Evolutionary conservation across 2,888 invertebrate genomes (phyloP).

Genomic region (Drosophila melanocephala): DNA sequence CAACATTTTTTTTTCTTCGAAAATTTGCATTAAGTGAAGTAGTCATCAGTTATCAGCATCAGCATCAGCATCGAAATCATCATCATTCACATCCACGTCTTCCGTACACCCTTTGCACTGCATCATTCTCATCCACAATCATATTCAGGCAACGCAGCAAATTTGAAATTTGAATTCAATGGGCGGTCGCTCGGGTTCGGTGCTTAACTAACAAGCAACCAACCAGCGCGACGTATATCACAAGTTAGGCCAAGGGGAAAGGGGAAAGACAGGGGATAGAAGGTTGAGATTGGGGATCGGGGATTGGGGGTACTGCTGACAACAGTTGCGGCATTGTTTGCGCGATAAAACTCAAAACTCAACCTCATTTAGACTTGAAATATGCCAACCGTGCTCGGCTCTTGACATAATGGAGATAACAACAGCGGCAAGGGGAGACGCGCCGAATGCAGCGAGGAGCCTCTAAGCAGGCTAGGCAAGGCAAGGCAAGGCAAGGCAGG

Average conservation of each 20-base stretch:
- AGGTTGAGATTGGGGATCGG: neutral
- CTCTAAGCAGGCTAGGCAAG: neutral
- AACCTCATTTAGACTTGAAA: slow-evolving; percentile 76
- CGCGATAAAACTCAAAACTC: slow-evolving; percentile 75
- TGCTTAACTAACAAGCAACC: slow-evolving; percentile 47
- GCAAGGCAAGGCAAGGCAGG: neutral
- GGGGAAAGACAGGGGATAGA: neutral
- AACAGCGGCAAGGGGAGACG: slow-evolving; percentile 13
- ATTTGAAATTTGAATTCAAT: slow-evolving; percentile 76
- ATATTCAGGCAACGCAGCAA: slow-evolving; percentile 75
- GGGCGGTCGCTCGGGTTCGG: slow-evolving; percentile 37
- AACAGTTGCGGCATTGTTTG: slow-evolving; percentile 72
- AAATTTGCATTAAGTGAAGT: slow-evolving; percentile 83
- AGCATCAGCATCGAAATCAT: slow-evolving; percentile 30
- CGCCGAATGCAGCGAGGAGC: neutral
- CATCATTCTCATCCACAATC: slow-evolving; percentile 30
- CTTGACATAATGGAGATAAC: slow-evolving; percentile 73
- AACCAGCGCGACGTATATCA: slow-evolving; percentile 41
- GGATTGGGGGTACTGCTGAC: slow-evolving; percentile 6
- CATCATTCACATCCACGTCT: slow-evolving; percentile 19
- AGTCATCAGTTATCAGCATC: slow-evolving; percentile 75
- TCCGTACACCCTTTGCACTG: slow-evolving; percentile 3
- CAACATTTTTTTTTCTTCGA: slow-evolving; percentile 46
- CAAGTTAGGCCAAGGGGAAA: neutral
- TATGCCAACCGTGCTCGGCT: slow-evolving; percentile 72